Base-by-base conservation (phyloP, 2,888 invertebrate genomes). In the Lasioglossum vierecki region DNA sequence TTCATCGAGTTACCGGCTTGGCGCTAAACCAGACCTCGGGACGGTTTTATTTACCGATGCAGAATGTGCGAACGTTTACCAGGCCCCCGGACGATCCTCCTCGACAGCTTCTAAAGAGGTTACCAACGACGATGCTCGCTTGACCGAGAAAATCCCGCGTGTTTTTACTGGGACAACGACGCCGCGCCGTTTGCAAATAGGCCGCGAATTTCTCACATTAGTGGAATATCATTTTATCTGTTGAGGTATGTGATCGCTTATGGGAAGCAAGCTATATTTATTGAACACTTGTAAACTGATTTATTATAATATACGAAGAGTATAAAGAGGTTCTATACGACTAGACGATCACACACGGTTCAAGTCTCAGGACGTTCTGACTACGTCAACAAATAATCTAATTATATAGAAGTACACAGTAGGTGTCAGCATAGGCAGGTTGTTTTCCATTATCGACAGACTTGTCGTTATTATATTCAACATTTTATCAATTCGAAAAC, bases 1-100 rank as follows among this genome's bases (percentile, higher is more conserved):
- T 80, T 80, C 75, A 79, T 79, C 76, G 80, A 41, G 71, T 83
- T 83, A 83, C 76, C 71, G 44, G 46, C 71, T 72, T 79, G 79
- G 83, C 75, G 75, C 41, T 60, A 75, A 57, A 76, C 80, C 71
- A 72, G 60, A 44, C 60, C 26, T 15, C 60, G 70, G 39, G 80
- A 72, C 76, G 80, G 68, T 66, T 79, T 75, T 82, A 79, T 79
- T 79, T 73, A 73, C 63, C 79, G 44, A 30, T 46, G 46, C 79
- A 66, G 44, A 57, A 49, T 44, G 9, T n/a, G 49, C 26, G 49
- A 63, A 72, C 75, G 74, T 41, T 74, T 77, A 49, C 60, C 53
- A 81, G 44, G 35, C 30, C 22, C 68, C 22, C 18, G 44, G 26
- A n/a, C 44, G 26, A 26, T 60, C 60, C 22, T 39, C 18, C 8